These are phyloP conservation scores for Trichacis sp. DNA, from an alignment of 2,888 invertebrate genomes.

Conservation along the genomic window DNA sequence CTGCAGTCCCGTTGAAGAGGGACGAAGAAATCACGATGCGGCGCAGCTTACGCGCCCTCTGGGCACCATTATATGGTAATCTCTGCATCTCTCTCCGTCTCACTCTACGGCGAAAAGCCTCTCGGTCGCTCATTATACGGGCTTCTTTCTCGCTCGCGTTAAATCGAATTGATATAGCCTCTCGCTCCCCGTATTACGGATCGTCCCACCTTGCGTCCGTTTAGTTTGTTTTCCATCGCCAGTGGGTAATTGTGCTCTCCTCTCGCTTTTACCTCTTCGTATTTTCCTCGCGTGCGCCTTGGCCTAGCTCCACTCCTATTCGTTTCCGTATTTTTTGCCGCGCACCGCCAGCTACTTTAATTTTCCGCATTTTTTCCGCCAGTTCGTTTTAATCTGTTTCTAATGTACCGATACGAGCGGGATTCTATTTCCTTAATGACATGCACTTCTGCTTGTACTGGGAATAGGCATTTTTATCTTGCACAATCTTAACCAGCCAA, in stretches of 20 bases:
- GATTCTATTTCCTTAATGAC: conserved; percentile 32
- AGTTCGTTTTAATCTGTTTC: conserved; percentile 24
- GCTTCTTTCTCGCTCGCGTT: conserved; percentile 21
- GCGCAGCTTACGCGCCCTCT: conserved; percentile 66
- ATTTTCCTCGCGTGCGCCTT: conserved; percentile 47
- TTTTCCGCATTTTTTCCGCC: conserved; percentile 37
- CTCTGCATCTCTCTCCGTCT: conserved; percentile 54
- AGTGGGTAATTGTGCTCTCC: conserved; percentile 65
- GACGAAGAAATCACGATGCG: conserved; percentile 67
- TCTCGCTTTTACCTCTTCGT: conserved; percentile 56
- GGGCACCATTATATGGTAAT: conserved; percentile 69
- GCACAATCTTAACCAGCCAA: neutral
- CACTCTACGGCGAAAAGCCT: neutral
- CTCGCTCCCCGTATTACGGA: conserved; percentile 33
- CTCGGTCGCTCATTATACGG: conserved; percentile 20
- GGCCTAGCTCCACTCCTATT: conserved; percentile 41
- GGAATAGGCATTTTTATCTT: conserved; percentile 5
- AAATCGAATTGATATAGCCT: conserved; percentile 31
- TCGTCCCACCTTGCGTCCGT: conserved; percentile 46
- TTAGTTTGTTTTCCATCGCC: conserved; percentile 65
- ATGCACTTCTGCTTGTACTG: conserved; percentile 13
- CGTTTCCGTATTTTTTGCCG: conserved; percentile 54
- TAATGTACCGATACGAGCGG: conserved; percentile 27
- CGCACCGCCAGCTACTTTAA: conserved; percentile 28
- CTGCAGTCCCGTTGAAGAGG: conserved; percentile 65